Evolutionary conservation across 2,888 invertebrate species (phyloP), one percentile per base, ranked within the genome.

Genomic region (Heliconius aoede): DNA sequence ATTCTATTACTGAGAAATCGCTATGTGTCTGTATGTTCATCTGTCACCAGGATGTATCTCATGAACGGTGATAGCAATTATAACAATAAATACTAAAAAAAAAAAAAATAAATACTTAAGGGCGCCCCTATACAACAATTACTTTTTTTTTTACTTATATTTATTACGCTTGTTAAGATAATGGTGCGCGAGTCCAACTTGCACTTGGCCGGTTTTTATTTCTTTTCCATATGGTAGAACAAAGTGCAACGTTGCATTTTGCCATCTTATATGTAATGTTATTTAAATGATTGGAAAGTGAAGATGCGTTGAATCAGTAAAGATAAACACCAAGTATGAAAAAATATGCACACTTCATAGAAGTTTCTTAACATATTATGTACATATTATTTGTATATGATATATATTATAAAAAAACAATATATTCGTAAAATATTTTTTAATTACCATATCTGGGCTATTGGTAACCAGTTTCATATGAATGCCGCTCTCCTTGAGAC

Each of bases 401-500:
- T 24, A 58, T 58, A 55, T 9, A 55, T n/a, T 21, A 21, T n/a
- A 55, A 21, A 24, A 46, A 46, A 46, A 46, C 18, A 18, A 32
- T 32, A 13, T 26, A 60, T 60, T 60, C 5, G 15, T 60, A 26
- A 15, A 3, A 26, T 26, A 1, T 9, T 64, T 65, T 36, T 36
- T 30, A 30, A 46, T 30, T 55, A 69, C n/a, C 55, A 55, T 51
- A 55, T 55, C 55, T 69, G 30, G 55, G 30, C 28, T 69, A 55
- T 51, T 55, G n/a, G 55, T 55, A 55, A 55, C 69, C 40, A 15
- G 74, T 58, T 67, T 65, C 55, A 32, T 15, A 75, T 55, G 81
- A 80, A 80, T 78, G 81, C 77, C 67, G 79, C 67, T 78, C 76
- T 71, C 81, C 81, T 80, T 77, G 81, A 69, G 78, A 73, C 73